A percentile compares a stretch with the other conserved stretches of the same genome.
These are phyloP conservation scores for Agonopterix arenella DNA, from an alignment of 2,888 invertebrate genomes.

Conservation along the genomic window DNA sequence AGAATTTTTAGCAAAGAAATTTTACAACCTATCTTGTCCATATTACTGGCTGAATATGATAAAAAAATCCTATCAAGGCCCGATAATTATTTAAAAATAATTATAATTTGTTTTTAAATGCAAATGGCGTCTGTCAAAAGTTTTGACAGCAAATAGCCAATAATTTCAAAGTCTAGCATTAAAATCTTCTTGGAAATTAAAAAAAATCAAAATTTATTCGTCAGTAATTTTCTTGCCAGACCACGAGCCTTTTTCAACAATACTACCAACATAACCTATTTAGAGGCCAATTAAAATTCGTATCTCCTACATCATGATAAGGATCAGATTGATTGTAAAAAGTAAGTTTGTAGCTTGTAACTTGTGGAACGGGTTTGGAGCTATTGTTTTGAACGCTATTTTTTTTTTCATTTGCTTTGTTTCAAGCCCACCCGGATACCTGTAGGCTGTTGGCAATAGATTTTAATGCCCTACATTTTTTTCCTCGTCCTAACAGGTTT, in stretches of 20 bases:
- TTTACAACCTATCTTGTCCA: no score
- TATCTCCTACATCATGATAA: conserved; percentile 4
- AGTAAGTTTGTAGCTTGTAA: conserved; percentile 5
- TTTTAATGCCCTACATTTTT: background rate
- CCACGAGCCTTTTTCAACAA: conserved; percentile 1
- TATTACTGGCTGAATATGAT: no score
- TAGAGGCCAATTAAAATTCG: background rate
- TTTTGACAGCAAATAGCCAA: no score
- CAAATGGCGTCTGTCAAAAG: no score
- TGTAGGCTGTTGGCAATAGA: background rate
- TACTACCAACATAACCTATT: background rate
- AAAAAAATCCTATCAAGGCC: no score
- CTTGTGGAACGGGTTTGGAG: conserved; percentile 13
- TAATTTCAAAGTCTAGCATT: no score
- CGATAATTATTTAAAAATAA: no score
- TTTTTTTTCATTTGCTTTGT: conserved; percentile 9
- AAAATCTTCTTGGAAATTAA: background rate
- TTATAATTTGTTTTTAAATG: no score
- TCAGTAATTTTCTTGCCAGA: conserved; percentile 4
- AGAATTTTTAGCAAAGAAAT: no score
- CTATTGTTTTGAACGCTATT: conserved; percentile 12
- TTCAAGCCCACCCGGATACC: conserved; percentile 39
- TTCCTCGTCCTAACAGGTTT: no score
- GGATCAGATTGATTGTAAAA: conserved; percentile 1
- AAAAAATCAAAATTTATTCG: conserved; percentile 1